phyloP scores from a whole-genome alignment of 2,797 vertebrate species.

The Chiroxiphia lanceolata region DNA sequence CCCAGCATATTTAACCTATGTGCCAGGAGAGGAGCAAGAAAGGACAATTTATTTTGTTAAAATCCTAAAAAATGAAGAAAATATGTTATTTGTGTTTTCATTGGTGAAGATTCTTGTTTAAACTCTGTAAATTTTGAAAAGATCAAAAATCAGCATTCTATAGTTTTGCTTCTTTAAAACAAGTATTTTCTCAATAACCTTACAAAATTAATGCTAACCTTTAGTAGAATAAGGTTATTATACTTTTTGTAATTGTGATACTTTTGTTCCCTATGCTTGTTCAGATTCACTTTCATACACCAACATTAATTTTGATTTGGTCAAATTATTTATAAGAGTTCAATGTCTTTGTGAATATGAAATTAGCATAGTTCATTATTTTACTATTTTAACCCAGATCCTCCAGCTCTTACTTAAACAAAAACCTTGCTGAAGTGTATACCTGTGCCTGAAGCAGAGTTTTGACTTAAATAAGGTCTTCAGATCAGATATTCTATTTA shows the following conservation, averaged over 20 bases:
- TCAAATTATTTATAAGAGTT: constrained; percentile 8
- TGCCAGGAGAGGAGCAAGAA: neutral
- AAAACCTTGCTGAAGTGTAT: neutral
- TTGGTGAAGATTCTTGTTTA: neutral
- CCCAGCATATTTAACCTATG: neutral
- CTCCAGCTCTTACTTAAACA: neutral
- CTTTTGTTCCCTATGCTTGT: neutral
- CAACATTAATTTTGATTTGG: neutral
- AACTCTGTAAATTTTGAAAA: neutral
- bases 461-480: neutral
- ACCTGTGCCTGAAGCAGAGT: neutral
- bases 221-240: neutral
- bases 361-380: constrained; percentile 18
- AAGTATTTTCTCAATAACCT: neutral
- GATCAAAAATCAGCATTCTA: rapidly evolving
- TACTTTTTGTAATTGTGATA: neutral
- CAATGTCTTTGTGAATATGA: neutral
- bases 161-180: neutral
- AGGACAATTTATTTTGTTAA: neutral
- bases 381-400: neutral
- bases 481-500: neutral
- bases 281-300: neutral
- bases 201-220: neutral
- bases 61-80: neutral
- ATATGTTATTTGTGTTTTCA: neutral